Percentiles rank a stretch among this genome's conserved stretches.
Conservation (phyloP, 2,797 vertebrate species). For the Brachymystax lenok region DNA sequence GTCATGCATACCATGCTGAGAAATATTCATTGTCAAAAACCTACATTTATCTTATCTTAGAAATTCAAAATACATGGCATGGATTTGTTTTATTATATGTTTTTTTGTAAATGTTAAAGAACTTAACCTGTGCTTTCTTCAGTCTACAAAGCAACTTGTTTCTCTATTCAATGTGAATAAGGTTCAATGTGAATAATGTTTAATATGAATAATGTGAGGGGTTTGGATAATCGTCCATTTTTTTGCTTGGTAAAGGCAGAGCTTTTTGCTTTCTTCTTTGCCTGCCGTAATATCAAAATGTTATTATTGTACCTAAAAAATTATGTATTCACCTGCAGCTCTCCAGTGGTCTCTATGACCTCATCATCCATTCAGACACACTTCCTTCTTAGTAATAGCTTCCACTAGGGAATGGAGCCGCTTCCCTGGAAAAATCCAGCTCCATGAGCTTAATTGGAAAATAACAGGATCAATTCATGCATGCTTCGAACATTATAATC, state of each 20-base stretch:
- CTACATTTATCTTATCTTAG: no score
- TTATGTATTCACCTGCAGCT: background rate
- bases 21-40: no score
- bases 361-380: constrained; percentile 3
- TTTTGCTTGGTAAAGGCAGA: no score
- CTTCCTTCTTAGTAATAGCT: constrained; percentile 9
- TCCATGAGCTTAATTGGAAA: constrained; percentile 65
- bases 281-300: background rate
- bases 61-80: no score
- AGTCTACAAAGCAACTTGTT: background rate
- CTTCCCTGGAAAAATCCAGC: constrained; percentile 16
- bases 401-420: background rate
- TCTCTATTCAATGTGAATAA: background rate
- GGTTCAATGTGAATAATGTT: background rate
- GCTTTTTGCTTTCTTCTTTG: no score
- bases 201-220: background rate
- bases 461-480: constrained; percentile 71
- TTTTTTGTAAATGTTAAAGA: no score
- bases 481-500: constrained; percentile 69
- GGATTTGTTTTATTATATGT: no score
- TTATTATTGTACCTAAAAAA: background rate
- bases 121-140: background rate
- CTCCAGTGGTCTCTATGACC: background rate
- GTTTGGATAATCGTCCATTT: background rate
- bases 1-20: no score